Base-by-base conservation (phyloP, 1,140 invertebrate genomes). In the Drosophila bifasciata region DNA sequence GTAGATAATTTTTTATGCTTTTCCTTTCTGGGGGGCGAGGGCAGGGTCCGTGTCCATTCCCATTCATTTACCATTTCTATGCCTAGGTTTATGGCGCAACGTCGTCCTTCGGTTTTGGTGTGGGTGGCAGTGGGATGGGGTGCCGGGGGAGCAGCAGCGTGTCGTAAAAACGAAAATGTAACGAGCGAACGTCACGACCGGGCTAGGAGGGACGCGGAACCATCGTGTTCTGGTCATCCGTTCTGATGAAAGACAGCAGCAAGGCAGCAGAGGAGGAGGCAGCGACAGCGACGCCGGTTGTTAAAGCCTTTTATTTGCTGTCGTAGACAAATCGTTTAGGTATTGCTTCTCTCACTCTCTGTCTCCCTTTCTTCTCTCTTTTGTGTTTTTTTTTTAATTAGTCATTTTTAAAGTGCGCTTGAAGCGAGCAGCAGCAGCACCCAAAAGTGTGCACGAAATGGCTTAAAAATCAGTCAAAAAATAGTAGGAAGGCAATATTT, bases 1-100 rank as follows among this genome's bases (percentile, higher is more conserved):
- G 83, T 86, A 88, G 83, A 86, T 86, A 86, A 86, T 86, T 88
- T 85, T 86, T 81, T 86, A 86, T 86, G 76, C 76, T 60, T 74
- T 52, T 76, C 43, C 32, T 63, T 53, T 43, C 45, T 49, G 49
- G 62, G 21, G 36, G 25, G 45, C 6, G 13, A 15, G 17, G 48
- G 41, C 68, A 51, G 46, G 66, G 62, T 15, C 52, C 25, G 44
- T 59, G 69, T 68, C 62, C 69, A 58, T 76, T 73, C 68, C 79
- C 70, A 76, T 79, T 79, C 56, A 58, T 75, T 67, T 72, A 66
- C 59, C 60, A 50, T 60, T 61, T 55, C 45, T 69, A 55, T 66
- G 70, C 69, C 70, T 73, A 73, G 70, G 70, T 73, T 73, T 72
- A 84, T 79, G 71, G 71, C 59, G 48, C 61, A 28, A 39, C 17